Conservation (phyloP, 92 coral and sea anemone species). For the Ricordea florida region DNA sequence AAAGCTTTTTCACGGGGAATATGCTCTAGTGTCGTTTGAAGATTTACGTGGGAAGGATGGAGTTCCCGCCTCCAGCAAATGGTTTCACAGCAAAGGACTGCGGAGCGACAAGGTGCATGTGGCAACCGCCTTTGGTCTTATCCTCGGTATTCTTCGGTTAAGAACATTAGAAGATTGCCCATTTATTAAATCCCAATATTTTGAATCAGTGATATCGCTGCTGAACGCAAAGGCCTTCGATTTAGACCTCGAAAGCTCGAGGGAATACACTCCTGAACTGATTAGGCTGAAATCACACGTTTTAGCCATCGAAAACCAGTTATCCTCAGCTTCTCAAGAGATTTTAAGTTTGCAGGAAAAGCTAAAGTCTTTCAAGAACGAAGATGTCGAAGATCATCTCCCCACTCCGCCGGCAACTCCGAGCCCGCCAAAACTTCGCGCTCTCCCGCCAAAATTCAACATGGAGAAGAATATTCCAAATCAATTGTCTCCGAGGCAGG, state of each 20-base stretch:
- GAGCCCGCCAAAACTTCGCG: conserved; percentile 1
- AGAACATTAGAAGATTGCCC: not conserved
- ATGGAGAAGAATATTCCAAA: not conserved
- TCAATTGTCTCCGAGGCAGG: not conserved
- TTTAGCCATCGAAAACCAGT: not conserved
- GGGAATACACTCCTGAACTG: not conserved
- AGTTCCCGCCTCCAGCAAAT: conserved; percentile 1
- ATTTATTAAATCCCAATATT: not conserved
- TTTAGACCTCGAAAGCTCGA: not conserved
- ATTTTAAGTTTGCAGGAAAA: not conserved
- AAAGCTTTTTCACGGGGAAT: conserved; percentile 1
- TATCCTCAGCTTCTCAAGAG: not conserved
- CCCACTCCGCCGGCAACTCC: conserved; percentile 2
- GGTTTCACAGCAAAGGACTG: not conserved
- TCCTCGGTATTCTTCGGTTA: conserved; percentile 21
- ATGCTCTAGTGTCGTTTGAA: not conserved
- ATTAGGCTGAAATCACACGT: not conserved
- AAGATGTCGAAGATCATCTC: not conserved
- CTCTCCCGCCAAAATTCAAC: conserved; percentile 1
- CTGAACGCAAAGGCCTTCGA: conserved; percentile 3
- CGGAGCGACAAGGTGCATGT: conserved; percentile 5
- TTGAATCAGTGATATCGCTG: not conserved
- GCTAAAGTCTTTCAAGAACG: conserved; percentile 3
- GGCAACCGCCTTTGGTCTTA: conserved; percentile 10
- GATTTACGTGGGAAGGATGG: conserved; percentile 4